phyloP scores from a whole-genome alignment of 2,888 invertebrate species.

The Metacarcinus magister region DNA sequence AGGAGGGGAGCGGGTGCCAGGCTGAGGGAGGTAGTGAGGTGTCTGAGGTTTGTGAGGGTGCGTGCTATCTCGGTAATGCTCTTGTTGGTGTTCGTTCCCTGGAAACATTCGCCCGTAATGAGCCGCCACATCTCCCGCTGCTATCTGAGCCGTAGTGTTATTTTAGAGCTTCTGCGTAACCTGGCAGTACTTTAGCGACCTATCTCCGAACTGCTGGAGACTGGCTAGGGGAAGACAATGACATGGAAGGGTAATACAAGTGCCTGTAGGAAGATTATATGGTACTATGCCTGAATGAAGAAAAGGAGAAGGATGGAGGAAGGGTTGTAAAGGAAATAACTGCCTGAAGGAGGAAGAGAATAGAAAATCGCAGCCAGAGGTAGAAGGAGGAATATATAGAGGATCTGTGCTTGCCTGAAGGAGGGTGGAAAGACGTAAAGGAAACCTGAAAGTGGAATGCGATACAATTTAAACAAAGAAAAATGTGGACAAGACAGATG shows the following conservation, averaged over 20 bases:
- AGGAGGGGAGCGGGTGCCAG: neutral
- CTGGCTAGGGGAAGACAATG: neutral
- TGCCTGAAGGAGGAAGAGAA: neutral
- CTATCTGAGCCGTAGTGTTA: neutral
- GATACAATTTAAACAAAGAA: neutral
- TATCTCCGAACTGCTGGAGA: neutral
- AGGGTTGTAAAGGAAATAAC: neutral
- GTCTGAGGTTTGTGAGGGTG: neutral
- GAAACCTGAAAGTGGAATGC: neutral
- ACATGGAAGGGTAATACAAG: neutral
- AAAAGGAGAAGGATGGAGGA: neutral
- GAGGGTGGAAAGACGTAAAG: neutral
- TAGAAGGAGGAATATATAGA: neutral
- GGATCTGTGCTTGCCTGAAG: neutral
- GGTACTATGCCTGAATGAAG: neutral
- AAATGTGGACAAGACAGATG: neutral
- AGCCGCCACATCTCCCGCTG: slow-evolving; percentile 7
- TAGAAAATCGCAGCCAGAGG: neutral
- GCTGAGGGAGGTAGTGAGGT: neutral
- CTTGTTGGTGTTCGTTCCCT: neutral
- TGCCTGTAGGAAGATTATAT: neutral
- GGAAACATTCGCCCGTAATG: slow-evolving; percentile 29
- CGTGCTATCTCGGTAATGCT: slow-evolving; percentile 12
- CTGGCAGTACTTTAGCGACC: neutral
- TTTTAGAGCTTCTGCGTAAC: neutral